phyloP scores from a whole-genome alignment of 2,888 invertebrate genomes.

The Dorcus hopei region DNA sequence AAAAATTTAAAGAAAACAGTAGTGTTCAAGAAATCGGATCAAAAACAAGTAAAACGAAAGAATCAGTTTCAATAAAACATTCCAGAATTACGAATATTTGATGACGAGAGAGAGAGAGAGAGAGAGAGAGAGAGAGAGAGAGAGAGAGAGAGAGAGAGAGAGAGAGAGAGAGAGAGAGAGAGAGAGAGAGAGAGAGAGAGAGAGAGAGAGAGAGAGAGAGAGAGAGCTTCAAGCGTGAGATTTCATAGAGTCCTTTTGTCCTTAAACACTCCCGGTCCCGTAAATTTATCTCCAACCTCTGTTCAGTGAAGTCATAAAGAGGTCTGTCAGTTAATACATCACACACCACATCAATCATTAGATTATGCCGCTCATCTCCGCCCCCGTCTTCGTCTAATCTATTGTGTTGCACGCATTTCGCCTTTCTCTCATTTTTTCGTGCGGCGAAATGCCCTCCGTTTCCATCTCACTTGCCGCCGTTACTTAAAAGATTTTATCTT shows the following conservation, averaged over 20 bases:
- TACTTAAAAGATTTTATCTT: conserved; percentile 16
- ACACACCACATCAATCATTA: conserved; percentile 33
- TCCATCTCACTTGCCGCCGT: not conserved
- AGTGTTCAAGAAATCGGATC: too few species aligned
- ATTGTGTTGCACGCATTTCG: not conserved
- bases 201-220: too few species aligned
- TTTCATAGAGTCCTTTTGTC: conserved; percentile 6
- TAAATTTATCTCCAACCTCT: conserved; percentile 13
- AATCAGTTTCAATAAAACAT: too few species aligned
- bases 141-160: too few species aligned
- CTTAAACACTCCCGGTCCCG: conserved; percentile 11
- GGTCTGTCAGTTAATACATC: conserved; percentile 28
- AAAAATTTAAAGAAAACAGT: too few species aligned
- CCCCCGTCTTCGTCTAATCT: conserved; percentile 11
- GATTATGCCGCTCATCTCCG: conserved; percentile 27
- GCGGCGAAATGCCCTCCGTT: not conserved
- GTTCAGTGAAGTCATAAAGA: conserved; percentile 25
- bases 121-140: too few species aligned
- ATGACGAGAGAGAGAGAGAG: too few species aligned
- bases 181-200: too few species aligned
- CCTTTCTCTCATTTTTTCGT: not conserved
- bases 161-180: too few species aligned
- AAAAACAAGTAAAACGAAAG: too few species aligned
- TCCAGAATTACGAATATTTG: too few species aligned
- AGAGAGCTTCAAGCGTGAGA: not conserved